Evolutionary conservation across 2,113 vertebrate species (phyloP), one percentile per base, ranked within the genome.

Genomic region (Nibea albiflora): DNA sequence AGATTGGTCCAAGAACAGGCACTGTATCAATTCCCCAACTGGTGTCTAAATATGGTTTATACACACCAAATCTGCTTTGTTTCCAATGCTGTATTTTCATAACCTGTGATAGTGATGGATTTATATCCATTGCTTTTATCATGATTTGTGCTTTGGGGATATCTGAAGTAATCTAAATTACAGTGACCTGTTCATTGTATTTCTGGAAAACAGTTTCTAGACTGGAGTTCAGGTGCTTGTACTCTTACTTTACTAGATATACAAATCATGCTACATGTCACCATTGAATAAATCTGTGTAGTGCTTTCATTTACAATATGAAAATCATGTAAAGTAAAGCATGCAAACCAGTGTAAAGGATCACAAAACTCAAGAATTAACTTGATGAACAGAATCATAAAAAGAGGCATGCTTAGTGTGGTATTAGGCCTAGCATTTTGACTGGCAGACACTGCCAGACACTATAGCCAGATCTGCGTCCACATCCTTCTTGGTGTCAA

Each of bases 1-100:
- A 56, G 53, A 89, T n/a, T 52, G 52, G 50, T 77, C n/a, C 22
- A 66, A 49, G 42, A 88, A 80, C 20, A 20, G 14, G 17, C 65
- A 83, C 35, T 76, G 57, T 61, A 68, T 54, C 69, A 71, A 44
- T 49, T 70, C 2, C 3, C 49, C 50, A 82, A 68, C 26, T 64
- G 54, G 24, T 68, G 53, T 70, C 20, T 49, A 57, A n/a, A 46
- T 60, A 26, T 74, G 20, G 12, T 71, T 20, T 53, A n/a, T 28
- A 69, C 15, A 46, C 50, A 42, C 4, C 26, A 75, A 66, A 72
- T 65, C 53, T 53, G 31, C 57, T 49, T 31, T n/a, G 5, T n/a
- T 46, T 64, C 12, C 52, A 79, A 10, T 58, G 31, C 64, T 77
- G 56, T 64, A 58, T 73, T 73, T 31, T 68, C 42, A 50, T 35